These are phyloP conservation scores for Emmelina monodactyla DNA, from an alignment of 2,888 invertebrate species.

Conservation along the genomic window DNA sequence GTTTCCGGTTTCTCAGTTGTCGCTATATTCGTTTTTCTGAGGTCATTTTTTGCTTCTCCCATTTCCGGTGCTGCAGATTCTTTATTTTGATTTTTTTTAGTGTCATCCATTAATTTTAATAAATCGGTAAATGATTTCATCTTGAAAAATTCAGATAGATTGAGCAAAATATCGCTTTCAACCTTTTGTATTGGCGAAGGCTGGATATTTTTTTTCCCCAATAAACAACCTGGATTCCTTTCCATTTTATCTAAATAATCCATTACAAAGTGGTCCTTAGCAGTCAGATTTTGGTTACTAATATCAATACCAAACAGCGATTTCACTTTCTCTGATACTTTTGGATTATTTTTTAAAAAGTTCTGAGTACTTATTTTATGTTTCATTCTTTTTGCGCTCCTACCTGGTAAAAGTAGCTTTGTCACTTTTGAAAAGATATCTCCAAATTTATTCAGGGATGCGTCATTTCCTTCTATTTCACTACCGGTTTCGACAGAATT, in stretches of 20 bases:
- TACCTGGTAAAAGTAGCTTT: constrained; percentile 36
- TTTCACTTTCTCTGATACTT: constrained; percentile 25
- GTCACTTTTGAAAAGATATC: constrained; percentile 40
- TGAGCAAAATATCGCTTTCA: constrained; percentile 39
- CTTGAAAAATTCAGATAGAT: constrained; percentile 46
- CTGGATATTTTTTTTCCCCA: constrained; percentile 19
- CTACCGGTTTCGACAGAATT: too few relatives aligned
- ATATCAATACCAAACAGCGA: constrained; percentile 27
- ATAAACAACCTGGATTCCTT: constrained; percentile 31
- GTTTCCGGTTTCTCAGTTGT: not conserved
- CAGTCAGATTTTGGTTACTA: constrained; percentile 24
- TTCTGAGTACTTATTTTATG: constrained; percentile 25
- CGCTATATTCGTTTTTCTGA: not conserved
- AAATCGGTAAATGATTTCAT: constrained; percentile 44
- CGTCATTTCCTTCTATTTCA: constrained; percentile 4
- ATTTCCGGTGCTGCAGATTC: constrained; percentile 2
- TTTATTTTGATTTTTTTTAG: constrained; percentile 3
- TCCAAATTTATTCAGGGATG: constrained; percentile 31
- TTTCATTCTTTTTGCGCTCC: constrained; percentile 23
- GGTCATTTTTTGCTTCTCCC: constrained; percentile 6
- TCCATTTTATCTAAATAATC: constrained; percentile 41
- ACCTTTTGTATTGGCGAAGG: constrained; percentile 18
- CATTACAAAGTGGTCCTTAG: constrained; percentile 42
- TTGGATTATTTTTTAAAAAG: constrained; percentile 20
- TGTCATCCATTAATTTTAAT: constrained; percentile 23